Base-by-base conservation (phyloP, 2,888 invertebrate species). In the Stegophylla sp. region DNA sequence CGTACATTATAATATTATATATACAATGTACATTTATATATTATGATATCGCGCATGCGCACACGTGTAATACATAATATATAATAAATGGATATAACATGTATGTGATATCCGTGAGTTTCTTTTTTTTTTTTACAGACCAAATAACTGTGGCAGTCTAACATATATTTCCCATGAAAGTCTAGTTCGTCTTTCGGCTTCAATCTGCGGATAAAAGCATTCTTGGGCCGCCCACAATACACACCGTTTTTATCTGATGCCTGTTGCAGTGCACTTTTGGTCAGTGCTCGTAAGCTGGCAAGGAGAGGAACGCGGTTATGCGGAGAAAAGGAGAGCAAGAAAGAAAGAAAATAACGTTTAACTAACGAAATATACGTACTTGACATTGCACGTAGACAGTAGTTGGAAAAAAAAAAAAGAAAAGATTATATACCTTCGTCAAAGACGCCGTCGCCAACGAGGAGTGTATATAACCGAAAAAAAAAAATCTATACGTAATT, bases 401-500 rank as follows among this genome's bases (percentile, higher is more conserved):
- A 43, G 15, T 17, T 12, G 41, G 20, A 53, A 56, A 48, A 66
- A 28, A 28, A 61, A 61, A 66, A 45, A 45, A 66, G n/a, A n/a
- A n/a, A n/a, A 17, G 10, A 45, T n/a, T n/a, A 56, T 53, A 41
- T n/a, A 41, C 34, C 34, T 34, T 34, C 51, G 51, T 75, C 75
- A 75, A 75, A 75, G 75, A 51, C 23, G 64, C 75, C 64, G 64
- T 75, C 26, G 17, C 41, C 20, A n/a, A 34, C 34, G 34, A 34
- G 34, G 34, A 34, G 51, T 15, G 23, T 34, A 0, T 53, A 56
- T 23, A 61, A 15, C 41, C 23, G n/a, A 53, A 66, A 51, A 34
- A 71, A n/a, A n/a, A 56, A 63, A 75, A 64, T 43, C 48, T 51
- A 59, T 53, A 76, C 51, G 75, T 66, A 76, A 76, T 76, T 76